Evolutionary conservation across 2,888 invertebrate species (phyloP), one percentile per base, ranked within the genome.

Genomic region (Tipula helvola): DNA sequence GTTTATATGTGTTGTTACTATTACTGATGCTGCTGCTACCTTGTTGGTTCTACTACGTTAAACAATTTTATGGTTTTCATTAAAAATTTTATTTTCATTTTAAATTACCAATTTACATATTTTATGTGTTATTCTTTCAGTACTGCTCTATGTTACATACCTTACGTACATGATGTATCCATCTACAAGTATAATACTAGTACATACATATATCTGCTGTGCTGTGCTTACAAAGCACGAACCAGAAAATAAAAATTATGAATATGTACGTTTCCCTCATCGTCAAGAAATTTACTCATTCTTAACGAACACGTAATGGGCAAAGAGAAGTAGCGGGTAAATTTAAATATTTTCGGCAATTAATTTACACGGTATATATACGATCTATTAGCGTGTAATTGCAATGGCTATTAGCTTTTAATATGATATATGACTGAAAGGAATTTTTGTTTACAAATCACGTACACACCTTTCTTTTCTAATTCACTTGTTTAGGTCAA

Each of bases 41-140:
- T 71, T 71, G 28, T 71, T 71, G 71, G 71, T 71, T 71, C 71
- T 18, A 71, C 71, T 71, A 71, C 71, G 71, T 71, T 71, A 71
- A 71, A 71, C 71, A 71, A 71, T 71, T 71, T 71, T 71, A 71
- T 71, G 71, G 71, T 71, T 71, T 71, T 71, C 71, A 71, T 71
- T 71, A 71, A 71, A 71, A 71, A 71, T 71, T 71, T 71, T 71
- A 71, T 71, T 71, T 71, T 71, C 71, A 71, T 71, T 71, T 71
- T 71, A 71, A 71, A 71, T 71, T 71, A 71, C 71, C 71, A 71
- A 71, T 71, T 71, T 71, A 71, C 71, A 71, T 71, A 71, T 71
- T 71, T 71, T 71, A 71, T 71, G 71, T 71, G 10, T 28, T 71
- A 8, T 18, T 71, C 71, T 71, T 71, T 28, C 10, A 28, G 28